A percentile compares a stretch with the other conserved stretches of the same genome.
These are phyloP conservation scores for Hydra vulgaris DNA, from an alignment of 30 jellyfish, hydroid and myxozoan genomes.

Conservation along the genomic window DNA sequence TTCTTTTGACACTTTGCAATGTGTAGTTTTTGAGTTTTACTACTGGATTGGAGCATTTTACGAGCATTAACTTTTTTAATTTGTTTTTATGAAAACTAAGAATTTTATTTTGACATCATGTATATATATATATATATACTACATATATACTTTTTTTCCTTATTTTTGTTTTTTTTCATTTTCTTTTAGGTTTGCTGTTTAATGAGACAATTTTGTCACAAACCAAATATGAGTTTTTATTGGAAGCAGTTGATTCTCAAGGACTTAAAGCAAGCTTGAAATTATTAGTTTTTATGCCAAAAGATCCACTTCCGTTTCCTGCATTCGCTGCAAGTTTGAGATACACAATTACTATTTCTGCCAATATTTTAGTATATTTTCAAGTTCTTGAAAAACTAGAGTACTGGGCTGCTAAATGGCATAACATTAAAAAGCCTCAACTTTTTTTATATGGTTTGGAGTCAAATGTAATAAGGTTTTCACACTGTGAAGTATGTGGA, in stretches of 20 bases:
- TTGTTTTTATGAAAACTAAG: too few relatives aligned
- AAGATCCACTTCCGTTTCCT: neutral
- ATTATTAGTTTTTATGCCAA: neutral
- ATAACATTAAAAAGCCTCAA: neutral
- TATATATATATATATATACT: too few relatives aligned
- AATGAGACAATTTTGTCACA: slow-evolving; percentile 12
- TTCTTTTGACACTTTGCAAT: too few relatives aligned
- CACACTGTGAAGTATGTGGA: neutral
- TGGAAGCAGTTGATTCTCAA: slow-evolving; percentile 7
- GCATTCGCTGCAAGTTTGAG: neutral
- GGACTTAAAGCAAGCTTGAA: neutral
- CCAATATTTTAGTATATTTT: too few relatives aligned
- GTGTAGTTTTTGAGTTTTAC: too few relatives aligned
- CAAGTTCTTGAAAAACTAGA: neutral
- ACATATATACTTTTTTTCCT: too few relatives aligned
- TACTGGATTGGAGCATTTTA: too few relatives aligned
- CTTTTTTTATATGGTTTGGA: neutral
- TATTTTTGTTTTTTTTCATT: neutral
- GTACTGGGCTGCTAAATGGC: neutral
- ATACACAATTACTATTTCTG: neutral
- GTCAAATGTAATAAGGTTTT: neutral
- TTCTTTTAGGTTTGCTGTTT: neutral
- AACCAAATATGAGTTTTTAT: neutral
- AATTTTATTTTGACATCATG: too few relatives aligned
- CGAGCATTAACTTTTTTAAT: too few relatives aligned